Evolutionary conservation across 2,888 invertebrate species (phyloP).

Genomic region (Ophraella communa): DNA sequence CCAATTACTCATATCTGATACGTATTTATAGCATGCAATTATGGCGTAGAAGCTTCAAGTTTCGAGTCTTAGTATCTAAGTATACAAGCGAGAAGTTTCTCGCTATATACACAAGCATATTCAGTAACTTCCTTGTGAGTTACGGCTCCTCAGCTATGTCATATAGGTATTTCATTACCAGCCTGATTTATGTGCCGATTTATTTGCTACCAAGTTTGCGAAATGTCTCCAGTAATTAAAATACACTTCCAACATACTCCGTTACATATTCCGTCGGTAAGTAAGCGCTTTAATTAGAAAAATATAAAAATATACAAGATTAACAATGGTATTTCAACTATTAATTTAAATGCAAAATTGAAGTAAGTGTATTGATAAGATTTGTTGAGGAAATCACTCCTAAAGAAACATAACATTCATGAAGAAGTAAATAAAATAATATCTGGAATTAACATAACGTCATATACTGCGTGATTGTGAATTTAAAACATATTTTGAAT

Average conservation of each 20-base stretch:
- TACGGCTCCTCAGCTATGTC: constrained; percentile 53
- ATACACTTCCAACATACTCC: constrained; percentile 39
- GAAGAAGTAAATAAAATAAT: too few species aligned
- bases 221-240: constrained; percentile 51
- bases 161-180: constrained; percentile 61
- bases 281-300: not conserved
- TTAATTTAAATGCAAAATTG: too few species aligned
- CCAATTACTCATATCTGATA: constrained; percentile 60
- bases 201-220: constrained; percentile 52
- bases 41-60: constrained; percentile 57
- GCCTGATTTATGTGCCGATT: constrained; percentile 57
- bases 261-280: constrained; percentile 10
- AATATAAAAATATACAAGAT: too few species aligned
- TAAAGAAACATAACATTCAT: too few species aligned
- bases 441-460: too few species aligned
- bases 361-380: too few species aligned
- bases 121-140: constrained; percentile 53
- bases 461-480: too few species aligned
- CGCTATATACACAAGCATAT: constrained; percentile 50
- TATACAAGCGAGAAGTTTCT: constrained; percentile 47
- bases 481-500: too few species aligned
- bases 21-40: constrained; percentile 59
- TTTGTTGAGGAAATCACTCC: too few species aligned
- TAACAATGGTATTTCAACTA: too few species aligned
- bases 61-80: constrained; percentile 43